Conservation (phyloP, 2,888 invertebrate genomes). For the Selenia dentaria region DNA sequence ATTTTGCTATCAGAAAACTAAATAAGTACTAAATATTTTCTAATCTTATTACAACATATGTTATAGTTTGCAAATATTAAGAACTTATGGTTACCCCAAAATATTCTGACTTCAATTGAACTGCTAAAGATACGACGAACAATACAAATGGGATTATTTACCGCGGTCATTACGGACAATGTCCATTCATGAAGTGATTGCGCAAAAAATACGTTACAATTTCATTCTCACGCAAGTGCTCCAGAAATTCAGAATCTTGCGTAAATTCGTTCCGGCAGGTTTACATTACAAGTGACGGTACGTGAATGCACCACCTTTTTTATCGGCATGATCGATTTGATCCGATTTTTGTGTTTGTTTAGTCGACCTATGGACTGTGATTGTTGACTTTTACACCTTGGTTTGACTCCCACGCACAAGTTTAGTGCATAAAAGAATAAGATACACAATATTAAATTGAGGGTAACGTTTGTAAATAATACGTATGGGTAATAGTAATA, state of each 20-base stretch:
- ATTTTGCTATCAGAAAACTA: too few relatives aligned
- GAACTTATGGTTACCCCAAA: slow-evolving; percentile 48
- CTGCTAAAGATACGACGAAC: slow-evolving; percentile 51
- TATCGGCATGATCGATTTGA: slow-evolving; percentile 72
- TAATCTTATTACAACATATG: too few relatives aligned
- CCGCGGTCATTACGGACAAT: slow-evolving; percentile 71
- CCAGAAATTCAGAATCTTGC: slow-evolving; percentile 41
- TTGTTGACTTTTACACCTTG: slow-evolving; percentile 52
- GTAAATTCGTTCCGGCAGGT: slow-evolving; percentile 65
- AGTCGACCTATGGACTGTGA: slow-evolving; percentile 48
- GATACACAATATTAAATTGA: too few relatives aligned
- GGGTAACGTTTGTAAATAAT: too few relatives aligned
- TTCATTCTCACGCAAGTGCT: slow-evolving; percentile 64
- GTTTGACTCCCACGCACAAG: slow-evolving; percentile 62
- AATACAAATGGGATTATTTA: slow-evolving; percentile 77
- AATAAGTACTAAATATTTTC: too few relatives aligned
- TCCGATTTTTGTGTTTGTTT: slow-evolving; percentile 72
- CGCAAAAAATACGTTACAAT: slow-evolving; percentile 45
- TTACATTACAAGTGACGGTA: slow-evolving; percentile 48
- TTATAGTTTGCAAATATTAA: too few relatives aligned
- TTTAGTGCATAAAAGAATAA: slow-evolving; percentile 20
- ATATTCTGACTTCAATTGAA: slow-evolving; percentile 37
- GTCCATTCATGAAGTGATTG: slow-evolving; percentile 58
- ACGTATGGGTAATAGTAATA: too few relatives aligned
- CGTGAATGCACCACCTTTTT: slow-evolving; percentile 47